Conservation (phyloP, 2,113 vertebrate species). For the Cnemophilus loriae region DNA sequence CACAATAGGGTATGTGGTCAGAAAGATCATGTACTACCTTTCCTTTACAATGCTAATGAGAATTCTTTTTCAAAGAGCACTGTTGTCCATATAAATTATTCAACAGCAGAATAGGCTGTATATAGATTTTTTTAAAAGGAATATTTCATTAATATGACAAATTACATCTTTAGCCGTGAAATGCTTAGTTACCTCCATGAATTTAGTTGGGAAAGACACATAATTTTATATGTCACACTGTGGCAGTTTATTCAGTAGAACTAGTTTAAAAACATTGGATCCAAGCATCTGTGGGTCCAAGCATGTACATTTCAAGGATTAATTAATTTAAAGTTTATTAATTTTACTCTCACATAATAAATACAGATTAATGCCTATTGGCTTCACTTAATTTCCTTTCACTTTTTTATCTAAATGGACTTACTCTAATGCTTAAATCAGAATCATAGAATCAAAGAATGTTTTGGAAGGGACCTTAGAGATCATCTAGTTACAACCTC, state of each 20-base stretch:
- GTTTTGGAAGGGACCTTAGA: background rate
- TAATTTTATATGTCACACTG: background rate
- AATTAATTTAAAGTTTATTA: background rate
- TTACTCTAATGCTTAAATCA: background rate
- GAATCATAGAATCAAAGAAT: background rate
- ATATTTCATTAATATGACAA: slow-evolving; percentile 45
- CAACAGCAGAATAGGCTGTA: background rate
- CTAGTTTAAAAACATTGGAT: background rate
- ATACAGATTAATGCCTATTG: background rate
- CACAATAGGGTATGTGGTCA: background rate
- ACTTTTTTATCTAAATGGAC: background rate
- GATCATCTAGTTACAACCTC: accelerated
- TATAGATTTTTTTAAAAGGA: slow-evolving; percentile 30
- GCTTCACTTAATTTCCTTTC: background rate
- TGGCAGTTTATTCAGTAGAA: background rate
- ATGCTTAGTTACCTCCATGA: background rate
- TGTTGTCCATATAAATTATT: background rate
- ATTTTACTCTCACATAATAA: background rate
- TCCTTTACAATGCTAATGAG: background rate
- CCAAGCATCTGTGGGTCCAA: background rate
- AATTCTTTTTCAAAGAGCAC: background rate
- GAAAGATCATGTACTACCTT: background rate
- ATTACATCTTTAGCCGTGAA: slow-evolving; percentile 3
- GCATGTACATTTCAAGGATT: background rate
- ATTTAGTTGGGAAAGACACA: background rate